Percentiles rank a stretch among this genome's conserved stretches.
These are phyloP conservation scores for Girardinus metallicus DNA, from an alignment of 2,797 vertebrate species.

Conservation along the genomic window DNA sequence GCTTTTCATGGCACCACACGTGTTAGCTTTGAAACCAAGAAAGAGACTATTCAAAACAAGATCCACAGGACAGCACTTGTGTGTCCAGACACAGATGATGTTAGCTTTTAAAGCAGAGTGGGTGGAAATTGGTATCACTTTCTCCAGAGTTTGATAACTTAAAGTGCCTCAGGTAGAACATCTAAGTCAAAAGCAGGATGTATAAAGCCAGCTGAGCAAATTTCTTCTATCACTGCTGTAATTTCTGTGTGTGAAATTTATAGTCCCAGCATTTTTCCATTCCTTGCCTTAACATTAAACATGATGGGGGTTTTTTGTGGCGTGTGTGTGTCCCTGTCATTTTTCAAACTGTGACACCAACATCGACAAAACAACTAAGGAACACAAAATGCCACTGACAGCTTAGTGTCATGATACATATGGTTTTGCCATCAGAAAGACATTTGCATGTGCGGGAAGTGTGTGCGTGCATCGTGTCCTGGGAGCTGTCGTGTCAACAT, in stretches of 20 bases:
- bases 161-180: constrained; percentile 8
- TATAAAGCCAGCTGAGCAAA: neutral
- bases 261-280: constrained; percentile 5
- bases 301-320: neutral
- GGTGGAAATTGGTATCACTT: constrained; percentile 28
- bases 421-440: constrained; percentile 23
- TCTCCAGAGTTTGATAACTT: constrained; percentile 25
- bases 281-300: constrained; percentile 1
- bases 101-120: constrained; percentile 29
- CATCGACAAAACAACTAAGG: constrained; percentile 43
- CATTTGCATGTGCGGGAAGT: constrained; percentile 7
- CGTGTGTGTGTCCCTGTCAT: neutral
- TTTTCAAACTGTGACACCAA: constrained; percentile 27
- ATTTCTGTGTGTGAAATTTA: neutral
- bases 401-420: constrained; percentile 43
- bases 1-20: neutral
- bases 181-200: constrained; percentile 20
- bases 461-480: constrained; percentile 1
- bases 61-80: neutral
- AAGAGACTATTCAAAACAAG: neutral
- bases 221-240: neutral
- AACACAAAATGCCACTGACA: constrained; percentile 28
- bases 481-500: constrained; percentile 27
- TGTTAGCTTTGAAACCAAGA: neutral
- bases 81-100: constrained; percentile 30